Evolutionary conservation across 2,888 invertebrate species (phyloP), one percentile per base, ranked within the genome.

Genomic region (Ectobius pallidus): DNA sequence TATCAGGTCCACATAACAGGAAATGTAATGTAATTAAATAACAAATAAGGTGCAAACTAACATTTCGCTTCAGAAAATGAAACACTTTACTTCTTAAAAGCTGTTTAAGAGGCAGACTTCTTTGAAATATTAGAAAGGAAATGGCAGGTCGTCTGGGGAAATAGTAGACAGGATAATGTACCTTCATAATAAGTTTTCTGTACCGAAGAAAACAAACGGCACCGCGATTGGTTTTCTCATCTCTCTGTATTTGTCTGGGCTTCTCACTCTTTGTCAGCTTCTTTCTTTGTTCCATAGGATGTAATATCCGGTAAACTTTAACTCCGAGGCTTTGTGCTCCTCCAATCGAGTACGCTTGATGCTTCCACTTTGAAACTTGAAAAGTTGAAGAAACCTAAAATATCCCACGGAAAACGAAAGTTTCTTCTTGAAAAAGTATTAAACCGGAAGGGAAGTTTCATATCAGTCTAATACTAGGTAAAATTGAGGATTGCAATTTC

Each of bases 271-370:
- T 46, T n/a, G 4, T 3, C 7, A 46, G n/a, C n/a, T 46, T n/a
- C 18, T n/a, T 11, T 46, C 46, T 46, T n/a, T 46, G 7, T 7
- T 3, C 46, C n/a, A 46, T 46, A 32, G 61, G n/a, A 61, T 32
- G 61, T 61, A 61, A 61, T 61, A 61, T 61, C 61, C 61, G 61
- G 58, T 32, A 61, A 61, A 61, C 61, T 61, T 61, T 32, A 46
- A 46, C 46, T 46, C 46, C 16, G n/a, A n/a, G 46, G 7, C 46
- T 46, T 46, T 46, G 46, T 46, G 18, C 7, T 46, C n/a, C 11
- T n/a, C 9, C 46, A 46, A 46, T 46, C 3, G 46, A 46, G 46
- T 46, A n/a, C n/a, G 46, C n/a, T 46, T 46, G 46, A 46, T 46
- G 46, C 46, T 46, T 46, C 46, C 46, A 14, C 46, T 46, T 46